Base-by-base conservation (phyloP, 2,797 vertebrate species). In the Lepus townsendii region DNA sequence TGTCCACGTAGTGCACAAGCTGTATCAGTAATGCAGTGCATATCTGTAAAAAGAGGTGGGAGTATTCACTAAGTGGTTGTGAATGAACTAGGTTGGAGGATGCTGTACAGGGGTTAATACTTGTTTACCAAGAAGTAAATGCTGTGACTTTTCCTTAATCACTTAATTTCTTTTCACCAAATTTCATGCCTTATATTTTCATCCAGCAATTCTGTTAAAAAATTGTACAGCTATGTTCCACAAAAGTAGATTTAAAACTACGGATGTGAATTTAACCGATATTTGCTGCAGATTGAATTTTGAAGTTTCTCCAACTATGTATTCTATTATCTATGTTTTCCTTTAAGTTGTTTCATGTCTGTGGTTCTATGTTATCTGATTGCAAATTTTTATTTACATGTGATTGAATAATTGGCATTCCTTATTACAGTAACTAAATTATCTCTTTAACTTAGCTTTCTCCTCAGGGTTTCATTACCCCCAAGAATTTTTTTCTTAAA, bases 371-470 rank as follows among this genome's bases (percentile, higher is more conserved):
- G 38, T 82, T 91, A 60, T 79, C 35, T 86, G 62, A 66, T 62
- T 79, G 35, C 32, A 88, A 88, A 60, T 17, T 92, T 72, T 71
- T 89, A 77, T 35, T 95, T 63, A 63, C 14, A 54, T 4, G 0
- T 35, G 76, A 63, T 80, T 95, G 35, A 91, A 71, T 65, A 69
- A 50, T 80, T 78, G 68, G 12, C 27, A 16, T 76, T 91, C 24
- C 68, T 88, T 69, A 88, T 71, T 62, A 19, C 83, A 27, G 30
- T 65, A 66, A 89, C 57, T 84, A 77, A 92, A 63, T 72, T 30
- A 66, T 78, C 35, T 66, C 47, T 90, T 88, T 66, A 65, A 85
- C 19, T 27, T 47, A 17, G 32, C 4, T 83, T 93, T 94, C 27
- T 91, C 66, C 47, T 83, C 5, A 57, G n/a, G 26, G 7, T 62